Evolutionary conservation across 64 coral and sea anemone species (phyloP).

Genomic region (Hydrozoanthus tunicans): DNA sequence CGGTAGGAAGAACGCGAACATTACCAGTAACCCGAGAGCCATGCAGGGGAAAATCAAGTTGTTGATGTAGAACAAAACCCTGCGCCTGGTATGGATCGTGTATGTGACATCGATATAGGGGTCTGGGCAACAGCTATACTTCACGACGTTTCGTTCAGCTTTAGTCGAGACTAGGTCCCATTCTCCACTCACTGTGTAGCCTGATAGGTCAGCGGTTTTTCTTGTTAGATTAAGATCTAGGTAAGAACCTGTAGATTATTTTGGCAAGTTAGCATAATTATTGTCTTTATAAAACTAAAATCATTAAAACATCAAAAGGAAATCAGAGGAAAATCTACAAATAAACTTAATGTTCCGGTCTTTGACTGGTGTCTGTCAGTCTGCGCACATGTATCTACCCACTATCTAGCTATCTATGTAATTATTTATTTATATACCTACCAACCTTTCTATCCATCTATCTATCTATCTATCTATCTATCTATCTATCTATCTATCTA

Average conservation of each 20-base stretch:
- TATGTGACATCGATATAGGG: conserved; percentile 87
- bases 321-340: not conserved
- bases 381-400: not conserved
- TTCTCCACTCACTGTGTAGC: conserved; percentile 78
- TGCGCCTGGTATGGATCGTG: conserved; percentile 60
- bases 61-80: conserved; percentile 41
- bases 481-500: too few relatives aligned
- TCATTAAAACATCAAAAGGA: too few relatives aligned
- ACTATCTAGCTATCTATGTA: not conserved
- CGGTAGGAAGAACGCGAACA: conserved; percentile 30
- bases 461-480: too few relatives aligned
- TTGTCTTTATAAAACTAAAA: too few relatives aligned
- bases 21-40: not conserved
- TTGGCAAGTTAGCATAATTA: not conserved
- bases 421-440: too few relatives aligned
- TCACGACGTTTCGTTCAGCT: conserved; percentile 59
- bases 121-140: conserved; percentile 68
- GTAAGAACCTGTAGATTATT: conserved; percentile 22
- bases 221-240: conserved; percentile 55
- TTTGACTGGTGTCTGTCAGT: not conserved
- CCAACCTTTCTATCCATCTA: too few relatives aligned
- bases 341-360: not conserved
- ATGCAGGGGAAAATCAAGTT: conserved; percentile 44
- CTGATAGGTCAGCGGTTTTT: conserved; percentile 62
- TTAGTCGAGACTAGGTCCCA: conserved; percentile 72